Conservation (phyloP, 2,888 invertebrate species). For the Drosophila neoperkinsi region DNA sequence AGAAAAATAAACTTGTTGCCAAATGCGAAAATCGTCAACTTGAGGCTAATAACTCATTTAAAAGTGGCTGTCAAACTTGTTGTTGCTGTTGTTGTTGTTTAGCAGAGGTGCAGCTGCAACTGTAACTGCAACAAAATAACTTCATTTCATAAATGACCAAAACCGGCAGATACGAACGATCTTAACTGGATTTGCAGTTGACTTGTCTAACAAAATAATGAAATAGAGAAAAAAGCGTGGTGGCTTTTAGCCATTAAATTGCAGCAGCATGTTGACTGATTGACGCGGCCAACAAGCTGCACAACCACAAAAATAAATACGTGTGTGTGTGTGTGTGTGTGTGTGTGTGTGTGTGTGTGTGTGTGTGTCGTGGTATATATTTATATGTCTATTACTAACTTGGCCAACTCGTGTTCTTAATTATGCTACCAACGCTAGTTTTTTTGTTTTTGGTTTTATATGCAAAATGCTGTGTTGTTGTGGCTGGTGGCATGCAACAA, state of each 20-base stretch:
- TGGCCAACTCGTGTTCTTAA: conserved; percentile 78
- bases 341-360: conserved; percentile 21
- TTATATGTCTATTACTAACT: conserved; percentile 52
- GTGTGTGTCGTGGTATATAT: neutral
- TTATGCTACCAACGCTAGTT: conserved; percentile 62
- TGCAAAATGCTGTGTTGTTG: conserved; percentile 47
- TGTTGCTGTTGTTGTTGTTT: conserved; percentile 33
- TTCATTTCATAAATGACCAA: conserved; percentile 84
- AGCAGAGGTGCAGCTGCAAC: conserved; percentile 31
- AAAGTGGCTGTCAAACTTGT: conserved; percentile 60
- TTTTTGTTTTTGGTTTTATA: conserved; percentile 29
- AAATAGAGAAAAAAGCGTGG: conserved; percentile 20
- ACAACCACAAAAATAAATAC: neutral
- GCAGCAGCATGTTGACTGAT: conserved; percentile 70
- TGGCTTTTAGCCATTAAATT: conserved; percentile 69
- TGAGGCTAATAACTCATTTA: conserved; percentile 79
- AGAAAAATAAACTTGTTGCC: conserved; percentile 52
- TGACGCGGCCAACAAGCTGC: conserved; percentile 47
- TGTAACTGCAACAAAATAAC: conserved; percentile 78
- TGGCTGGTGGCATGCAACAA: conserved; percentile 68
- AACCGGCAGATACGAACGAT: conserved; percentile 34
- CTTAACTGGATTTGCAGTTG: conserved; percentile 25
- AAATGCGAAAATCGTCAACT: conserved; percentile 69
- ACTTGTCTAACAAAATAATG: conserved; percentile 34
- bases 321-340: conserved; percentile 15